Evolutionary conservation across 1,140 invertebrate species (phyloP).

Genomic region (Ceratina calcarata): DNA sequence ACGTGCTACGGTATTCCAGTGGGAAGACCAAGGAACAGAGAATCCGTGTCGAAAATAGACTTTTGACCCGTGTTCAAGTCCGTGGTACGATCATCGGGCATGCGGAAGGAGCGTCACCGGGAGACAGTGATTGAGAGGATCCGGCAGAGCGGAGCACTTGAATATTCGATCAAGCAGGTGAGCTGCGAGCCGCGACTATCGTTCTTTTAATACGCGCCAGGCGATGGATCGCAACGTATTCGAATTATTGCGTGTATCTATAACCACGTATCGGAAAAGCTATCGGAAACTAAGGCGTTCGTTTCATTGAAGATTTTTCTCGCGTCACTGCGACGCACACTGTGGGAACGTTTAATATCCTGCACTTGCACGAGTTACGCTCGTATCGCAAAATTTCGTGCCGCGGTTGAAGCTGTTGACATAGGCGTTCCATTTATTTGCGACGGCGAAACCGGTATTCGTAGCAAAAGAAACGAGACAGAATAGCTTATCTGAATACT

Average conservation of each 20-base stretch:
- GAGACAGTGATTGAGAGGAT: conserved; percentile 58
- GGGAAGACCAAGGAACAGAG: conserved; percentile 43
- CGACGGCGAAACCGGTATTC: conserved; percentile 34
- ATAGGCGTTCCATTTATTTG: conserved; percentile 28
- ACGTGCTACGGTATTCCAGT: conserved; percentile 16
- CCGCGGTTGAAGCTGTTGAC: conserved; percentile 10
- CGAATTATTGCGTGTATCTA: neutral
- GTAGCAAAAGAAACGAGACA: neutral
- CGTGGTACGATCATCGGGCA: conserved; percentile 40
- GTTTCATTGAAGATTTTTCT: conserved; percentile 40
- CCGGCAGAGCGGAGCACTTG: conserved; percentile 31
- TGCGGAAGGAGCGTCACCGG: conserved; percentile 55
- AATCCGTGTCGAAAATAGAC: conserved; percentile 35
- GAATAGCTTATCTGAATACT: conserved; percentile 36
- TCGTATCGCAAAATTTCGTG: conserved; percentile 16
- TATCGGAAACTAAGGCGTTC: neutral
- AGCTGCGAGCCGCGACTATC: conserved; percentile 30
- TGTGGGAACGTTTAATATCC: neutral
- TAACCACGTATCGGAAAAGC: conserved; percentile 21
- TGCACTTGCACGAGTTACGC: neutral
- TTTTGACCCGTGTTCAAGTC: conserved; percentile 21
- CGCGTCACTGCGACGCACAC: conserved; percentile 22
- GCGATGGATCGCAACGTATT: neutral
- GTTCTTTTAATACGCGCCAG: conserved; percentile 17
- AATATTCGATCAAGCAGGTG: conserved; percentile 56